Percentiles rank a stretch among this genome's conserved stretches.
Conservation (phyloP, 2,888 invertebrate genomes). For the Acronicta alni region DNA sequence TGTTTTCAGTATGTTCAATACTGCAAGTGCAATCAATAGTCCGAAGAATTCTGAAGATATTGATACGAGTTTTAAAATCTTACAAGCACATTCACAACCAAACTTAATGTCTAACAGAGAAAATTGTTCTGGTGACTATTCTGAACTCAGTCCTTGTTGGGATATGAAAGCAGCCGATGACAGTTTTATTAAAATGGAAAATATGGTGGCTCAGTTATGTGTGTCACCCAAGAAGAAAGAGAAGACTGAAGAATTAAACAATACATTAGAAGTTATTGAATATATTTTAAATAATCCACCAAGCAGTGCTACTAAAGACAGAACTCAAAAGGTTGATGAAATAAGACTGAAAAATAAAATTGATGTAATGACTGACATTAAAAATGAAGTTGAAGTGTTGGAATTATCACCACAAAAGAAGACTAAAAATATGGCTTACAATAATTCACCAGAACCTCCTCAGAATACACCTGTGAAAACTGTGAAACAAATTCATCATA, state of each 20-base stretch:
- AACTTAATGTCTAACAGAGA: slow-evolving; percentile 58
- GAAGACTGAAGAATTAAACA: slow-evolving; percentile 64
- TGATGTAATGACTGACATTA: slow-evolving; percentile 4
- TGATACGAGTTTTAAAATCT: slow-evolving; percentile 69
- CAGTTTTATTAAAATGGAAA: slow-evolving; percentile 74
- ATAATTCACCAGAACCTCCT: slow-evolving; percentile 29
- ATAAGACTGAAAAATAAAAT: slow-evolving; percentile 9
- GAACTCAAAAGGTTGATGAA: slow-evolving; percentile 13
- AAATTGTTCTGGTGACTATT: slow-evolving; percentile 20
- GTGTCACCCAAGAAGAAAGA: slow-evolving; percentile 52
- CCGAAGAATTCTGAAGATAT: slow-evolving; percentile 49
- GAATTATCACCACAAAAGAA: slow-evolving; percentile 25
- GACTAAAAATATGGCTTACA: slow-evolving; percentile 5
- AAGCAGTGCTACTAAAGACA: slow-evolving; percentile 28
- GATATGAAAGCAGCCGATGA: slow-evolving; percentile 64
- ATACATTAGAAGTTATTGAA: slow-evolving; percentile 74
- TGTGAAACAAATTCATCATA: slow-evolving; percentile 29
- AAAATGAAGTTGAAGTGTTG: slow-evolving; percentile 14
- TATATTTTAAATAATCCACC: slow-evolving; percentile 72
- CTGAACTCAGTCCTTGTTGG: slow-evolving; percentile 47
- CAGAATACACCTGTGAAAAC: slow-evolving; percentile 60
- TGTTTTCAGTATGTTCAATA: slow-evolving; percentile 23
- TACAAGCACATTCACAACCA: slow-evolving; percentile 77
- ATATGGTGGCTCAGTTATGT: slow-evolving; percentile 66
- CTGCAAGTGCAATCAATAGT: slow-evolving; percentile 42